Conservation (phyloP, 1,140 invertebrate genomes). For the Euura lappo region DNA sequence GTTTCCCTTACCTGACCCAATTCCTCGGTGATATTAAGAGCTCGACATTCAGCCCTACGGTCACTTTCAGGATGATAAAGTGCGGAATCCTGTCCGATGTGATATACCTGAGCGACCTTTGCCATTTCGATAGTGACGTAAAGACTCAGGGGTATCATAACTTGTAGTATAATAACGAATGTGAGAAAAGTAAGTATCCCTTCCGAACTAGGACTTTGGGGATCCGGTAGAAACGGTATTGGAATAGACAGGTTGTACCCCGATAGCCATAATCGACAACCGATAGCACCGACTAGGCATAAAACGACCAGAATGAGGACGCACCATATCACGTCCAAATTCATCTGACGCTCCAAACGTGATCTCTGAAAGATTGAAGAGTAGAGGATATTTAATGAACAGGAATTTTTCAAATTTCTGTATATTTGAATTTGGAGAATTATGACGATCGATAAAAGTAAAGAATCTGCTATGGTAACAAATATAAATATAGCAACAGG, state of each 20-base stretch:
- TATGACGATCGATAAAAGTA: background rate
- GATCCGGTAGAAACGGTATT: slow-evolving; percentile 70
- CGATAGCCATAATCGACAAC: slow-evolving; percentile 84
- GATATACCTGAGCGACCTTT: slow-evolving; percentile 94
- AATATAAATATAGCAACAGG: background rate
- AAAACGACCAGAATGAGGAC: slow-evolving; percentile 90
- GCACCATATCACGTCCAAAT: slow-evolving; percentile 96
- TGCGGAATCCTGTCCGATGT: slow-evolving; percentile 90
- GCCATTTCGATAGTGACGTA: slow-evolving; percentile 98
- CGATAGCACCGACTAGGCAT: slow-evolving; percentile 89
- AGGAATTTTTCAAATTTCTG: background rate
- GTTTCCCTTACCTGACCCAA: slow-evolving; percentile 76
- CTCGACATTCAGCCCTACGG: slow-evolving; percentile 90
- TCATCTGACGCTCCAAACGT: slow-evolving; percentile 90
- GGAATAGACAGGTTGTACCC: slow-evolving; percentile 57
- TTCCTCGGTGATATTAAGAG: slow-evolving; percentile 97
- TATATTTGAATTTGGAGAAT: background rate
- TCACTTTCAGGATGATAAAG: slow-evolving; percentile 85
- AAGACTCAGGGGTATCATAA: slow-evolving; percentile 96
- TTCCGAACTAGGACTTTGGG: slow-evolving; percentile 72
- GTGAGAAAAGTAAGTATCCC: slow-evolving; percentile 93
- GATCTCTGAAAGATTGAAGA: slow-evolving; percentile 66
- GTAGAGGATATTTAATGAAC: background rate
- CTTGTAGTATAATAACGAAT: slow-evolving; percentile 93
- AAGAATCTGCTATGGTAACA: too few relatives aligned